Percentiles rank a stretch among this genome's conserved stretches.
Conservation (phyloP, 2,113 vertebrate genomes). For the Urocynchramus pylzowi region DNA sequence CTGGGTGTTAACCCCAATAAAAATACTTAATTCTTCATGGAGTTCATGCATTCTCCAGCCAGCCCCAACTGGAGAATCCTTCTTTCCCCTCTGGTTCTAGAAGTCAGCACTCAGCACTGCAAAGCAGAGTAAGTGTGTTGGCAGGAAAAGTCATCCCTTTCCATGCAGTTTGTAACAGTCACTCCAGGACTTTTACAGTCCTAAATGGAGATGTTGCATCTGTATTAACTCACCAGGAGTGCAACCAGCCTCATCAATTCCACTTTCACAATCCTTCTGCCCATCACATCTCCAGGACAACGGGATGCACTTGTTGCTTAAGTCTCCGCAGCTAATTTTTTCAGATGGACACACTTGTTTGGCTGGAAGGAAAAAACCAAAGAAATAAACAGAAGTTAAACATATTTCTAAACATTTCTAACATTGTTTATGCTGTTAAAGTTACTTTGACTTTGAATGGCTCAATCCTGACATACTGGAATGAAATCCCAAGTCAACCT, state of each 20-base stretch:
- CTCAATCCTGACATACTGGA: not conserved
- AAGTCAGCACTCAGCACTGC: not conserved
- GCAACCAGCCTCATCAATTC: constrained; percentile 89
- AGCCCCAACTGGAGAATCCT: not conserved
- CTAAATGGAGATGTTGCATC: not conserved
- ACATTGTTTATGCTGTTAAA: not conserved
- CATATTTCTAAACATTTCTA: not conserved
- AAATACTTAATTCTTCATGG: not conserved
- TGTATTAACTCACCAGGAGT: constrained; percentile 79
- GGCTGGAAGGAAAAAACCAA: not conserved
- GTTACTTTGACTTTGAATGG: not conserved
- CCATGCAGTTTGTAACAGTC: not conserved
- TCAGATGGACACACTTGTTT: constrained; percentile 78
- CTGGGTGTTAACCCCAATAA: not conserved
- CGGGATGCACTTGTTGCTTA: constrained; percentile 88
- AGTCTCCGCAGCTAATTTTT: constrained; percentile 92
- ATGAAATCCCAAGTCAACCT: not conserved
- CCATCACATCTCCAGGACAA: constrained; percentile 95
- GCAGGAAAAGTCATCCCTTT: not conserved
- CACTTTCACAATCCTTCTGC: constrained; percentile 91
- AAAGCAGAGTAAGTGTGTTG: not conserved
- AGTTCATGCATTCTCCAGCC: not conserved
- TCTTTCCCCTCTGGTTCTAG: not conserved
- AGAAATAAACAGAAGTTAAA: not conserved
- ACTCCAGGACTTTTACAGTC: not conserved